Evolutionary conservation across 2,888 invertebrate species (phyloP), one percentile per base, ranked within the genome.

Genomic region (Brenthis hecate): DNA sequence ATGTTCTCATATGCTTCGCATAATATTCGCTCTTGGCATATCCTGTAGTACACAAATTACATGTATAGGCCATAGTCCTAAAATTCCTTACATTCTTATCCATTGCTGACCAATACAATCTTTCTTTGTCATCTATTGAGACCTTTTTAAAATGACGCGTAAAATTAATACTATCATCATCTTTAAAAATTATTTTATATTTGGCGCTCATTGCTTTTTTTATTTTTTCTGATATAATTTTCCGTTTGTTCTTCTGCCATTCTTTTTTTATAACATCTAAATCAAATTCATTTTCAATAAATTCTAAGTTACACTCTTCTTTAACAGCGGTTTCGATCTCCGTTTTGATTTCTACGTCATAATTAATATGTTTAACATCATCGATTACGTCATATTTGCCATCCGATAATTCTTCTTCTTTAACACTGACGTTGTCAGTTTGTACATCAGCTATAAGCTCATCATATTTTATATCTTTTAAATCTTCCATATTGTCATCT

Each of bases 11-110:
- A 75, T 89, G 89, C 4, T 48, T 65, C 2, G 78, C 73, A 58
- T 84, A 77, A 16, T 77, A 76, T 54, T 62, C 73, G 61, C 78
- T 65, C 69, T 58, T 76, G 14, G 74, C 73, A 78, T 82, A 87
- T 0, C 19, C 72, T 69, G 77, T 69, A 8, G 83, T 60, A 80
- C 89, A 88, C 36, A 74, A 77, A 2, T 82, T 78, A 81, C 89
- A 88, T 77, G 84, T 85, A 71, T 73, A 79, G 1, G 53, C n/a
- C 0, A 78, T 76, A 51, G 72, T 66, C 0, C 72, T 48, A 71
- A 74, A 85, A 8, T n/a, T 53, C 0, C n/a, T 56, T 0, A 50
- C 72, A 61, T 69, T 67, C 63, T 74, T 81, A 23, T 60, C 79
- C 54, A 66, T 71, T 11, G 66, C 72, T 50, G 77, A 75, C 51